Evolutionary conservation across 2,113 vertebrate species (phyloP).

Genomic region (Dromaius novaehollandiae): DNA sequence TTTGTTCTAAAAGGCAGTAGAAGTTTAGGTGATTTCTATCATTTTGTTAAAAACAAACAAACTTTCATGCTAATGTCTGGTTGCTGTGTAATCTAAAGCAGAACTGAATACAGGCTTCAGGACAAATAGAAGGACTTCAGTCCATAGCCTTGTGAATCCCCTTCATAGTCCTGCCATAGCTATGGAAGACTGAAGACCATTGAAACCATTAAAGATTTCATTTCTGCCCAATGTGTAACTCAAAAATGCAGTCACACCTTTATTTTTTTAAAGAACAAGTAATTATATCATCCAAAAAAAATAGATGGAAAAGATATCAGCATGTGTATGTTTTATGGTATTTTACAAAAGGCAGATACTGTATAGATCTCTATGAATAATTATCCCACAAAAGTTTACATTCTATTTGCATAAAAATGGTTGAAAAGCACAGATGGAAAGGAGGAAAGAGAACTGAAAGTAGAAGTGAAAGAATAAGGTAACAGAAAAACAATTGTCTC

Average conservation of each 20-base stretch:
- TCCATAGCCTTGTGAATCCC: rapidly evolving
- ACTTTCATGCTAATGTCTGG: neutral
- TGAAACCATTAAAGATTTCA: neutral
- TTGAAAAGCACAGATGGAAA: neutral
- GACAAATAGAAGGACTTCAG: neutral
- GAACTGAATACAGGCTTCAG: neutral
- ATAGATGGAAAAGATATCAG: neutral
- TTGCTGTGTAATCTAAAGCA: neutral
- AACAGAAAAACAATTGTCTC: neutral
- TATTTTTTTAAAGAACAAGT: neutral
- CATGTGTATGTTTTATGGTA: neutral
- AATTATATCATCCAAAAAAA: neutral
- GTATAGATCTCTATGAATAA: neutral
- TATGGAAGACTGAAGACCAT: neutral
- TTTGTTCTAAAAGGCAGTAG: neutral
- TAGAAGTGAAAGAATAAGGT: neutral
- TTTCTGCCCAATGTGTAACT: neutral
- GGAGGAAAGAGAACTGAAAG: neutral
- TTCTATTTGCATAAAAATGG: neutral
- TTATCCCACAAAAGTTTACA: neutral
- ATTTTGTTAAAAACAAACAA: neutral
- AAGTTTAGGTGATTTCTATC: neutral
- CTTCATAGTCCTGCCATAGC: neutral
- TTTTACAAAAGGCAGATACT: neutral
- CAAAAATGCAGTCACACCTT: neutral